Evolutionary conservation across 2,113 vertebrate genomes (phyloP), one percentile per base, ranked within the genome.

Genomic region (Mus musculus): DNA sequence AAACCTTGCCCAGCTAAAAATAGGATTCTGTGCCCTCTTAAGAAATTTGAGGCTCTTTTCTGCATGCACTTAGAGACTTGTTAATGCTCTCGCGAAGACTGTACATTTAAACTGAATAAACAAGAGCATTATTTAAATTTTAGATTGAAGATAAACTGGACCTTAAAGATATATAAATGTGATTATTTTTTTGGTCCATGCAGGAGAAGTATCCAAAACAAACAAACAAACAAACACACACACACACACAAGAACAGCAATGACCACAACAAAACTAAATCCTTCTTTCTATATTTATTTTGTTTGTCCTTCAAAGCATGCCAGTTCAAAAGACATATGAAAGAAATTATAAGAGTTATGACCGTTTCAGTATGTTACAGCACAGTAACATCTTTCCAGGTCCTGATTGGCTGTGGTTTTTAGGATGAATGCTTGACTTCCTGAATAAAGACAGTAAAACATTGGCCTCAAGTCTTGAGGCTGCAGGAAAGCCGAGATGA

Each of bases 1-100:
- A 92, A 95, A 77, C 26, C 86, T 93, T 95, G 19, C 39, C 88
- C 92, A 22, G 67, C 94, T 95, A 95, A 97, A 97, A 97, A 92
- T 77, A 96, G 59, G 28, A 95, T 52, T 65, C 88, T 78, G 11
- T 75, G 71, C 93, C 73, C 42, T 87, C 75, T 94, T 90, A 69
- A 92, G 5, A 69, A 69, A 78, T 93, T 84, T 61, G 81, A 49
- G 7, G 63, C 42, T 94, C 30, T 95, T 76, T 94, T 89, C 76
- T 92, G 39, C 24, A 90, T 93, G 94, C 17, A 87, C 49, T 8
- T 92, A 97, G 46, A 96, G 88, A 96, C 90, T 80, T 97, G 85
- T 94, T 96, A 91, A 71, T 80, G 93, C 61, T 97, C 97, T 96
- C 76, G 13, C 19, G 42, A 61, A 81, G 39, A 19, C 61, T 90